Conservation (phyloP, 2,888 invertebrate genomes). For the Lasioglossum leucozonium region DNA sequence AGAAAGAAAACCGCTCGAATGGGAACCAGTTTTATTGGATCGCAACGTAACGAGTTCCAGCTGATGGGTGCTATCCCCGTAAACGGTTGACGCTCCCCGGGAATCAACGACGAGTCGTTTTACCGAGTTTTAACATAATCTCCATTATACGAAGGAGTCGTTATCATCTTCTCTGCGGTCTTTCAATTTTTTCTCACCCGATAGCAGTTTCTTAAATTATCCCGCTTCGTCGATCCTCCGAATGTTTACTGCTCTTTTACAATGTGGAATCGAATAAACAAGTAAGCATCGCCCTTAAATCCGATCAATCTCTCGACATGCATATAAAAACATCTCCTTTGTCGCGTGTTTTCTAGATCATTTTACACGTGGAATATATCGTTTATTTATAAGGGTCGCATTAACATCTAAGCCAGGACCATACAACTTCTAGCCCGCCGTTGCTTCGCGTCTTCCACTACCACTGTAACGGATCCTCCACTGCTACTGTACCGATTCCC, state of each 20-base stretch:
- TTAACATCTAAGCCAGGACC: too few species aligned
- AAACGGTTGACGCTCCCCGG: background rate
- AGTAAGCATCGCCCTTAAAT: too few species aligned
- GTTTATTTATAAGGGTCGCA: too few species aligned
- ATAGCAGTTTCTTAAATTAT: background rate
- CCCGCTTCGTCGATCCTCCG: background rate
- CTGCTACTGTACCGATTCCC: too few species aligned
- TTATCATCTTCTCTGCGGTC: background rate
- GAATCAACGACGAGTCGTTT: background rate
- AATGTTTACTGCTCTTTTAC: background rate
- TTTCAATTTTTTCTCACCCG: background rate
- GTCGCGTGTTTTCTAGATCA: too few species aligned
- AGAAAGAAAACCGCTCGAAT: conserved; percentile 11
- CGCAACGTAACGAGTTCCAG: background rate
- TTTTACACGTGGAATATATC: too few species aligned
- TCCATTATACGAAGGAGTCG: background rate
- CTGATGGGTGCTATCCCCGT: background rate
- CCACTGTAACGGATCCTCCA: too few species aligned
- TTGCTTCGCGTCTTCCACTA: too few species aligned
- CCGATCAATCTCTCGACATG: too few species aligned
- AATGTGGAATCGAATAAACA: background rate
- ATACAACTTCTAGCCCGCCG: too few species aligned
- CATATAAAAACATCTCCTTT: too few species aligned
- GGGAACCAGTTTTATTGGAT: conserved; percentile 16
- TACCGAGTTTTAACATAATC: background rate